These are phyloP conservation scores for Gymnosoma rotundatum DNA, from an alignment of 2,888 invertebrate species.

Conservation along the genomic window DNA sequence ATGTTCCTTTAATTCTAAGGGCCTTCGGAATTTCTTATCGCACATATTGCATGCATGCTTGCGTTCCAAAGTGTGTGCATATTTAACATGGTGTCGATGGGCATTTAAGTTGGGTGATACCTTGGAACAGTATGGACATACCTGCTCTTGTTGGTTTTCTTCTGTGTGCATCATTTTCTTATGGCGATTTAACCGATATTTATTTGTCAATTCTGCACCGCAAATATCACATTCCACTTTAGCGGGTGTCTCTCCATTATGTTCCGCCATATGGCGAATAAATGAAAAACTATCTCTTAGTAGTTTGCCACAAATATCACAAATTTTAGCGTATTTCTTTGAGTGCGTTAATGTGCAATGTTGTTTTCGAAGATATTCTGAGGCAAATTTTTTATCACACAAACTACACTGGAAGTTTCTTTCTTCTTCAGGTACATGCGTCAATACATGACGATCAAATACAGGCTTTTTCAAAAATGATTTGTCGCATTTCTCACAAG, in stretches of 20 bases:
- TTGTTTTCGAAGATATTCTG: constrained; percentile 76
- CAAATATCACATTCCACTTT: constrained; percentile 78
- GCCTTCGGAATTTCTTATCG: constrained; percentile 79
- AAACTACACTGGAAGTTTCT: constrained; percentile 76
- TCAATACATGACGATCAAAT: constrained; percentile 78
- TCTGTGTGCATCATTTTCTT: constrained; percentile 79
- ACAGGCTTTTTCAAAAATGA: constrained; percentile 62
- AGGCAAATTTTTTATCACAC: constrained; percentile 78
- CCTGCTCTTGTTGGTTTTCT: constrained; percentile 76
- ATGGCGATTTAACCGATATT: constrained; percentile 78
- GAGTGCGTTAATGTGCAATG: constrained; percentile 78
- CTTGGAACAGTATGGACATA: constrained; percentile 77
- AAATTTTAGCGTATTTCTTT: constrained; percentile 78
- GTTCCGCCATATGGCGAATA: constrained; percentile 78
- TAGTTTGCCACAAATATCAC: constrained; percentile 80
- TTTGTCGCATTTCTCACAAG: constrained; percentile 51
- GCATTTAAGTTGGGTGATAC: constrained; percentile 77
- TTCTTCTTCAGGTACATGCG: constrained; percentile 79
- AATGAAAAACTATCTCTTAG: constrained; percentile 77
- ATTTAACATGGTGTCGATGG: constrained; percentile 77
- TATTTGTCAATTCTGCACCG: constrained; percentile 76
- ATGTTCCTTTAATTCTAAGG: constrained; percentile 65
- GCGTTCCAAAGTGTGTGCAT: constrained; percentile 77
- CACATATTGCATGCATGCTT: constrained; percentile 80
- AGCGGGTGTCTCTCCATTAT: constrained; percentile 75